Conservation (phyloP, 2,113 vertebrate species). For the Penelope pileata region DNA sequence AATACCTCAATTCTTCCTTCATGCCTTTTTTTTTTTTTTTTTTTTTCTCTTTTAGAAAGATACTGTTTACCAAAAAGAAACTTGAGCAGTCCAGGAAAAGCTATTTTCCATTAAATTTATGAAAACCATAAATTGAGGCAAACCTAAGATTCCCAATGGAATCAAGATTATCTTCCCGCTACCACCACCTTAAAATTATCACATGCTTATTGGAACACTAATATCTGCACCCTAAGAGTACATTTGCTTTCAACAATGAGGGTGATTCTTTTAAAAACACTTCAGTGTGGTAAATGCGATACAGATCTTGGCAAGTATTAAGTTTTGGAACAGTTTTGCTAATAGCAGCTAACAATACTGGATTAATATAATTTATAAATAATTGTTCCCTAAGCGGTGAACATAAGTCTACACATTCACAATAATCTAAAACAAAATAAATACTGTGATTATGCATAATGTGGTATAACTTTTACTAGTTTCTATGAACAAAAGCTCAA, state of each 20-base stretch:
- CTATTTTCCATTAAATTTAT: slow-evolving; percentile 85
- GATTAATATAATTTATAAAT: slow-evolving; percentile 82
- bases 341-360: slow-evolving; percentile 81
- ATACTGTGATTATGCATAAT: slow-evolving; percentile 79
- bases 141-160: slow-evolving; percentile 87
- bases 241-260: slow-evolving; percentile 80
- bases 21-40: slow-evolving; percentile 69
- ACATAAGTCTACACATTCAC: slow-evolving; percentile 78
- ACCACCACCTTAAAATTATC: slow-evolving; percentile 83
- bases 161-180: slow-evolving; percentile 88
- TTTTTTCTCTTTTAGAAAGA: slow-evolving; percentile 78
- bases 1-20: slow-evolving; percentile 80
- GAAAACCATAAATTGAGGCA: slow-evolving; percentile 83
- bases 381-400: slow-evolving; percentile 82
- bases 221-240: slow-evolving; percentile 76
- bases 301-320: slow-evolving; percentile 75
- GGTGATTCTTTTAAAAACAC: slow-evolving; percentile 75
- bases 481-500: slow-evolving; percentile 74
- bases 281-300: slow-evolving; percentile 79
- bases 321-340: slow-evolving; percentile 77
- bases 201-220: slow-evolving; percentile 82
- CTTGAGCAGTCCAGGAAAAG: slow-evolving; percentile 83
- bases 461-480: slow-evolving; percentile 72
- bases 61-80: slow-evolving; percentile 86
- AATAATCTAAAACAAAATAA: slow-evolving; percentile 80